Evolutionary conservation across 2,888 invertebrate species (phyloP).

Genomic region (Pyrocoelia pectoralis): DNA sequence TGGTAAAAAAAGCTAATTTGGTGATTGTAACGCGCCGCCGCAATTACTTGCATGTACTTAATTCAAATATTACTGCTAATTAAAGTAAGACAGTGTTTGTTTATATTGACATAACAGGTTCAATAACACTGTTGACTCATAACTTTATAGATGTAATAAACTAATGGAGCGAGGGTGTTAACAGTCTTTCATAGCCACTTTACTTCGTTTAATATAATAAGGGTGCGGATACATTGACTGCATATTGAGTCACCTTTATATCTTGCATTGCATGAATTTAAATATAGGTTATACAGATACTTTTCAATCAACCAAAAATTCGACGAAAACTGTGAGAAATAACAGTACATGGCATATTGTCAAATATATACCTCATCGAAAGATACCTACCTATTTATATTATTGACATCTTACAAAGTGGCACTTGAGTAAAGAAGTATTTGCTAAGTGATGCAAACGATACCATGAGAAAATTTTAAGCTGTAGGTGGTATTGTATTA

Average conservation of each 20-base stretch:
- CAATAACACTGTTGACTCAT: constrained; percentile 33
- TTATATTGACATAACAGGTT: constrained; percentile 17
- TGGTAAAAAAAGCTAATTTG: too few relatives aligned
- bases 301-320: too few relatives aligned
- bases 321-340: too few relatives aligned
- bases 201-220: constrained; percentile 18
- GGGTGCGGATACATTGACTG: constrained; percentile 17
- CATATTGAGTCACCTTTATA: background rate
- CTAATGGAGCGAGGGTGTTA: constrained; percentile 32
- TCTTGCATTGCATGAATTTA: background rate
- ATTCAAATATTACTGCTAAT: background rate
- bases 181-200: constrained; percentile 21
- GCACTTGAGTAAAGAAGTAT: background rate
- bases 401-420: too few relatives aligned
- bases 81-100: constrained; percentile 12
- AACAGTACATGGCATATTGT: too few relatives aligned
- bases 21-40: too few relatives aligned
- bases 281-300: too few relatives aligned
- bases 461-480: too few relatives aligned
- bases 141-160: constrained; percentile 32
- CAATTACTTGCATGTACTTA: background rate
- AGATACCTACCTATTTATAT: too few relatives aligned
- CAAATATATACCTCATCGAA: too few relatives aligned
- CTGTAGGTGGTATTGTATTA: too few relatives aligned
- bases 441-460: too few relatives aligned